Base-by-base conservation (phyloP, 2,888 invertebrate genomes). In the Dimorphilus gyrociliatus region DNA sequence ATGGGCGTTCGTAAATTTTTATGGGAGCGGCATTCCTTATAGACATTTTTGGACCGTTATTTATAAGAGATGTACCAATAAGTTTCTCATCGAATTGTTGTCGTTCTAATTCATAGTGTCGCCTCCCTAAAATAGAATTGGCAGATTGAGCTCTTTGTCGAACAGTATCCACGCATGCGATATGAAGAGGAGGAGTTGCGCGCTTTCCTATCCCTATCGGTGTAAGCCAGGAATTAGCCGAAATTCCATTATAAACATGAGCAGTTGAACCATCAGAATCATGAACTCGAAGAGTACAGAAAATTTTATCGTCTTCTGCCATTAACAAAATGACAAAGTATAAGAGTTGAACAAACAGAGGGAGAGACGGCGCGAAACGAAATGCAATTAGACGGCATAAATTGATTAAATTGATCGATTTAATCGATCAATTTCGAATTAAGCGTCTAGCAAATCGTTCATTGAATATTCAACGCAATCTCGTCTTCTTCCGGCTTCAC, bases 31-130 rank as follows among this genome's bases (percentile, higher is more conserved):
- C 25, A 4, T 15, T 8, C 12, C 12, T 25, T n/a, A n/a, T n/a
- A n/a, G n/a, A n/a, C n/a, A n/a, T n/a, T n/a, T n/a, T n/a, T 3
- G 25, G 25, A 16, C 25, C 16, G 25, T 25, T 12, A 8, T 15
- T 15, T 10, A n/a, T 8, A 15, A 25, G 16, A 8, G 10, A 16
- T 16, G 25, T 25, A 16, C 25, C 25, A 10, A 16, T 16, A 10
- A 25, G 25, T 16, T 16, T 16, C 16, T 25, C 25, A 16, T 25
- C 25, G 10, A 25, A 16, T 16, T 25, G 12, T 16, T 25, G 25
- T 10, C 25, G 25, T 4, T 25, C 25, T 8, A 25, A 16, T 25
- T 25, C 25, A 25, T 16, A 25, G 16, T 25, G 25, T 15, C 25
- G 25, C 10, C 25, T 15, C 8, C 25, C 25, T 3, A 25, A n/a